Conservation (phyloP, 2,113 vertebrate genomes). For the Andinoacara biseriatus region DNA sequence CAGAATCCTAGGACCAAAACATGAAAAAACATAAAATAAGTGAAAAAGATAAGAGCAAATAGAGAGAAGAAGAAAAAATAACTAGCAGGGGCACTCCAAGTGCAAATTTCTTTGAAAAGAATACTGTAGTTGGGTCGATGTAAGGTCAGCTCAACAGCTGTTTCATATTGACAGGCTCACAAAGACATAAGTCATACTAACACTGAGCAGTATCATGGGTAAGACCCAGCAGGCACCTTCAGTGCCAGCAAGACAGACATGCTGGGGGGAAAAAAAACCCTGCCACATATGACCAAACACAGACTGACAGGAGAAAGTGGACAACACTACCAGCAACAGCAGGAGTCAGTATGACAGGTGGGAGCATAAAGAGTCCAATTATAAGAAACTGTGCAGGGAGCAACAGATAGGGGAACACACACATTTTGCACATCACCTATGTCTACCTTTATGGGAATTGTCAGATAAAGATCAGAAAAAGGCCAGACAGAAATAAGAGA, state of each 20-base stretch:
- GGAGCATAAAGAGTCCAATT: slow-evolving; percentile 47
- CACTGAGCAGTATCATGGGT: slow-evolving; percentile 24
- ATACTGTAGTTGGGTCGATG: not conserved
- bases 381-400: slow-evolving; percentile 47
- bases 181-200: slow-evolving; percentile 41
- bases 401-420: slow-evolving; percentile 26
- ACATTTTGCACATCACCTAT: slow-evolving; percentile 30
- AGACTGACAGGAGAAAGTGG: slow-evolving; percentile 45
- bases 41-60: not conserved
- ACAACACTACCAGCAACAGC: slow-evolving; percentile 33
- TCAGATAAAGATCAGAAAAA: slow-evolving; percentile 44
- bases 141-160: slow-evolving; percentile 21
- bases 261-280: slow-evolving; percentile 16
- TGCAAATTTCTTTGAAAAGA: slow-evolving; percentile 19
- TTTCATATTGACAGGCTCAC: slow-evolving; percentile 51
- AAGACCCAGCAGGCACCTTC: slow-evolving; percentile 31
- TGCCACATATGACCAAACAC: slow-evolving; percentile 29
- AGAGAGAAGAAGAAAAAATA: not conserved
- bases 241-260: slow-evolving; percentile 24
- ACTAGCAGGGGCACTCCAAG: not conserved
- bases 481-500: slow-evolving; percentile 26
- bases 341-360: slow-evolving; percentile 49
- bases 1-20: not conserved
- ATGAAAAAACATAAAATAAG: not conserved
- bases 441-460: slow-evolving; percentile 41